Evolutionary conservation across 2,888 invertebrate species (phyloP), one percentile per base, ranked within the genome.

Genomic region (Selenia dentaria): DNA sequence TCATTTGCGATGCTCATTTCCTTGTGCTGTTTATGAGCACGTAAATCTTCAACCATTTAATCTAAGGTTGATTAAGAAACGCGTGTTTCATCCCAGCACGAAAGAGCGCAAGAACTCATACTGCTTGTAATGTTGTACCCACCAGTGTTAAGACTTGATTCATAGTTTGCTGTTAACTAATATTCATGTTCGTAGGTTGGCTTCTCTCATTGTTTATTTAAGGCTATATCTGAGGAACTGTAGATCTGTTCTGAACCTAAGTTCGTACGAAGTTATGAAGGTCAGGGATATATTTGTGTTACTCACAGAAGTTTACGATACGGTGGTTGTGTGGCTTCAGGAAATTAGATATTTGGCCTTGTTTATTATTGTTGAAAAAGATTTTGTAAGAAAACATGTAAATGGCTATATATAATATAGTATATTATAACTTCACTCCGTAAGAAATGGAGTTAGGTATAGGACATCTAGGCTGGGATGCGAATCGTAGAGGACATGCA

Each of bases 101-200:
- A n/a, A n/a, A 34, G 12, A 20, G 14, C 22, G 13, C 10, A 13
- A 6, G 1, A 13, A 10, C 18, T 6, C 36, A 8, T 46, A 46
- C 40, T 40, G 46, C 2, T 31, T 11, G 4, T 14, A 36, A 8
- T 16, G 25, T 5, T 20, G 26, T 32, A n/a, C n/a, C n/a, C n/a
- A n/a, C 47, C 24, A 39, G 31, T 11, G 22, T 20, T 37, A 41
- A 41, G 20, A 12, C 33, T 54, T 68, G 63, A 70, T 70, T 69
- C 65, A 72, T 70, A 62, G 57, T 54, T 40, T 43, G 52, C 48
- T 26, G 43, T 46, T 56, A 53, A 42, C 60, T 56, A 48, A 62
- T 57, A 54, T 59, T 42, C 46, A 51, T 51, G 44, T 45, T 28
- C 22, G 33, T 20, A 34, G 40, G 32, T 40, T 6, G 18, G 40